phyloP scores from a whole-genome alignment of 2,888 invertebrate genomes.

The Zygothrica quintamaculata region DNA sequence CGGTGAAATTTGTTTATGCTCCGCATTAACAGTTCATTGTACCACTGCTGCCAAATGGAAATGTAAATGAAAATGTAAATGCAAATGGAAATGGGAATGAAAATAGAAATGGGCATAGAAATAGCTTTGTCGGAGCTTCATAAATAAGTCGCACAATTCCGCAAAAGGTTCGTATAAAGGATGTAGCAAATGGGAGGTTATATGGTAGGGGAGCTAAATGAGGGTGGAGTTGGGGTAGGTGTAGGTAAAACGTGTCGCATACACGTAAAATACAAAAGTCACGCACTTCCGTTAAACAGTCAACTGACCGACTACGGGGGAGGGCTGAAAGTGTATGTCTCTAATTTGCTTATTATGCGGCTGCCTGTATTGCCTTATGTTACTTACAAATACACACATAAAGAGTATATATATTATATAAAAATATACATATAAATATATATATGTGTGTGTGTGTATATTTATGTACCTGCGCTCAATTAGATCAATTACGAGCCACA shows the following conservation, averaged over 20 bases:
- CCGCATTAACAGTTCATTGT: constrained; percentile 58
- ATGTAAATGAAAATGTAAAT: constrained; percentile 41
- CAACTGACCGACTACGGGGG: constrained; percentile 16
- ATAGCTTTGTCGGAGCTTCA: constrained; percentile 38
- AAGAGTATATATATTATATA: constrained; percentile 6
- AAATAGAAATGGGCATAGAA: constrained; percentile 27
- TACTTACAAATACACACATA: constrained; percentile 13
- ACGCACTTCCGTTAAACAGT: constrained; percentile 66
- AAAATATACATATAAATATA: constrained; percentile 10
- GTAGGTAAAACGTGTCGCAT: constrained; percentile 53
- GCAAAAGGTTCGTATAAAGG: constrained; percentile 38
- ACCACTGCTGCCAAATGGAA: constrained; percentile 41
- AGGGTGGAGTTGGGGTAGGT: neutral
- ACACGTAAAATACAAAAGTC: constrained; percentile 68
- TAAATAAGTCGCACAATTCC: constrained; percentile 67
- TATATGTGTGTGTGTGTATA: constrained; percentile 5
- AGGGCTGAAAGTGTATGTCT: constrained; percentile 14
- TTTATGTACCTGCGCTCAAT: constrained; percentile 70
- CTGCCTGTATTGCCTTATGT: constrained; percentile 33
- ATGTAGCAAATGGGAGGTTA: constrained; percentile 12
- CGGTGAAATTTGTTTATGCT: constrained; percentile 13
- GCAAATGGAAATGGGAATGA: constrained; percentile 34
- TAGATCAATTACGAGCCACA: constrained; percentile 73
- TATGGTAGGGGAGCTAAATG: neutral
- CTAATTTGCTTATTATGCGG: constrained; percentile 41